Evolutionary conservation across 2,113 vertebrate genomes (phyloP), one percentile per base, ranked within the genome.

Genomic region (Macaca mulatta): DNA sequence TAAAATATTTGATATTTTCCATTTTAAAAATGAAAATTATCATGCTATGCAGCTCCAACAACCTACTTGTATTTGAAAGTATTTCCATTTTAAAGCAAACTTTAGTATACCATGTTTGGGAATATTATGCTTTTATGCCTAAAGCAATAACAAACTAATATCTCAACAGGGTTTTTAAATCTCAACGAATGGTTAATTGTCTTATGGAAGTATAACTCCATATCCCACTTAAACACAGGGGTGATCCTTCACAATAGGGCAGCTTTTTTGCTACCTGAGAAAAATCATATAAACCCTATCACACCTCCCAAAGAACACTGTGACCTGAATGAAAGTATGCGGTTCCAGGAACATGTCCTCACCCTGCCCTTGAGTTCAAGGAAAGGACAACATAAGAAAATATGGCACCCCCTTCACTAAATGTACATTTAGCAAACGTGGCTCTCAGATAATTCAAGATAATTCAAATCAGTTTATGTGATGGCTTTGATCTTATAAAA

Each of bases 371-470:
- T 90, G 87, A 95, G 90, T 97, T 98, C 96, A 97, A 38, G 27
- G 2, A 97, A 98, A 97, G 83, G 96, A n/a, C 90, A 98, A 86
- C n/a, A 79, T n/a, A 61, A 91, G 52, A 95, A 78, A 69, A 96
- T 32, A 35, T 14, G 16, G 9, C 30, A 25, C 2, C 90, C 10
- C n/a, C 70, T 61, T 79, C 2, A 85, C 25, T 80, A 55, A 64
- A 64, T 30, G 14, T 4, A 27, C 59, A n/a, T 89, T 74, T 85
- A 52, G 61, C n/a, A 97, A 96, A 96, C 22, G 5, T 85, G 64
- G 86, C 25, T 25, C 45, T 96, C 40, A 79, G 79, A 87, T 86
- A 22, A 95, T 45, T 67, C 90, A 90, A 79, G 79, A 87, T 86
- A 22, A 95, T 45, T 67, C 90, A 90, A 77, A 23, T 64, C 12